A percentile compares a stretch with the other conserved stretches of the same genome.
Evolutionary conservation across 2,113 vertebrate species (phyloP).

Genomic region (Aramus guarauna): DNA sequence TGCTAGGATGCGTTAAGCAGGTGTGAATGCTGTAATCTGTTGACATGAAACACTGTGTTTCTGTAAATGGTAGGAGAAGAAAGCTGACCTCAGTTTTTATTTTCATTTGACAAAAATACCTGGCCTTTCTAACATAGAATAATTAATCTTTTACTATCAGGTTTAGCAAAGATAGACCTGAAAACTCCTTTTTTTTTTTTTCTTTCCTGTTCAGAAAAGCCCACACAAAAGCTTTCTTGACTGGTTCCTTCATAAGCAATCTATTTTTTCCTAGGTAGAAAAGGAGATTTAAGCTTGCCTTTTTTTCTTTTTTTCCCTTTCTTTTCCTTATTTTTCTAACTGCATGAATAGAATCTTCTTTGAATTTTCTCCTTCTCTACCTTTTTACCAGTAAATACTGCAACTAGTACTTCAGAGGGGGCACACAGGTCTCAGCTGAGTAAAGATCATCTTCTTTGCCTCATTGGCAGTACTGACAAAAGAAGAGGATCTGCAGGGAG

Average conservation of each 20-base stretch:
- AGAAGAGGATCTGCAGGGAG: not conserved
- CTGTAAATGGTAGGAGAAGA: not conserved
- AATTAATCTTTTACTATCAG: not conserved
- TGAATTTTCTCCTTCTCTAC: not conserved
- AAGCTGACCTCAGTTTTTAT: not conserved
- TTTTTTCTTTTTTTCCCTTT: accelerated
- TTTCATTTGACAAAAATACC: not conserved
- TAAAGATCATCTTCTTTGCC: not conserved
- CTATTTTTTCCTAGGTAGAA: not conserved
- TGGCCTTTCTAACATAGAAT: not conserved
- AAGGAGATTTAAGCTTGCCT: not conserved
- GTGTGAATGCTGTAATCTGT: not conserved
- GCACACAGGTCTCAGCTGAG: not conserved
- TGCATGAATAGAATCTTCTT: not conserved
- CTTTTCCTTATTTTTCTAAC: not conserved
- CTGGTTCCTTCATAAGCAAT: not conserved
- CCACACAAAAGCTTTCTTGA: not conserved
- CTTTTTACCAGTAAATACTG: not conserved
- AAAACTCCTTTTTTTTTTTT: not conserved
- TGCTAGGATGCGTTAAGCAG: not conserved
- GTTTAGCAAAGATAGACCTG: not conserved
- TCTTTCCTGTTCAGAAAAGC: not conserved
- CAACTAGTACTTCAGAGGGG: not conserved
- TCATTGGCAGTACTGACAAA: not conserved
- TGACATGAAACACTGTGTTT: not conserved